Base-by-base conservation (phyloP, 2,888 invertebrate species). In the Helobdella robusta region DNA sequence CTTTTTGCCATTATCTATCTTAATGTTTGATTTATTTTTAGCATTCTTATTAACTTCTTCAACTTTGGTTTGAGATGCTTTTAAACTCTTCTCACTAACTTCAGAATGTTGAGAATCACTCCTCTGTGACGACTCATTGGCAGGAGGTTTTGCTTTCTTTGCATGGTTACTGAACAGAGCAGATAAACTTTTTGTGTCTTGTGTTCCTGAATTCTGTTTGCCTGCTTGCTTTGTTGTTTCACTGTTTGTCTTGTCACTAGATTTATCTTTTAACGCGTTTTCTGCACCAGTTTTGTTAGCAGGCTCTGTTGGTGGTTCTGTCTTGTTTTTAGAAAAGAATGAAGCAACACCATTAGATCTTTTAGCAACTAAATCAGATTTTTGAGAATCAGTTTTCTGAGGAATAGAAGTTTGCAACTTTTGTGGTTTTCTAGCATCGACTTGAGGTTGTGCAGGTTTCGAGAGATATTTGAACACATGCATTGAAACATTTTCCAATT, bases 91-190 rank as follows among this genome's bases (percentile, higher is more conserved):
- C 23, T 23, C 32, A n/a, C n/a, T 6, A 30, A 8, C 23, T 50
- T 50, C 23, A 11, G 8, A 11, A 50, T 6, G 20, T 20, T 6
- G 20, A 50, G 8, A 20, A 20, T 6, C 50, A 20, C 23, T 50
- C 23, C 20, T 50, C 6, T 6, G 6, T 50, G n/a, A 8, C 6
- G n/a, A 8, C 6, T 50, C 50, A 50, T 50, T 25, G 23, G 6
- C 20, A 11, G 50, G 50, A 11, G 20, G 8, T 20, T 6, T 50
- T 50, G n/a, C 50, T 11, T 50, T 6, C 20, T 4, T 54, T 25
- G 28, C 32, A n/a, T 54, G 54, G 28, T 54, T 54, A 25, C 54
- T 54, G 54, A 54, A 54, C 25, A 54, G 5, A 54, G 25, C n/a
- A n/a, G n/a, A n/a, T n/a, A n/a, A n/a, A n/a, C n/a, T n/a, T n/a